Evolutionary conservation across 2,113 vertebrate genomes (phyloP).

Genomic region (Carettochelys insculpta): DNA sequence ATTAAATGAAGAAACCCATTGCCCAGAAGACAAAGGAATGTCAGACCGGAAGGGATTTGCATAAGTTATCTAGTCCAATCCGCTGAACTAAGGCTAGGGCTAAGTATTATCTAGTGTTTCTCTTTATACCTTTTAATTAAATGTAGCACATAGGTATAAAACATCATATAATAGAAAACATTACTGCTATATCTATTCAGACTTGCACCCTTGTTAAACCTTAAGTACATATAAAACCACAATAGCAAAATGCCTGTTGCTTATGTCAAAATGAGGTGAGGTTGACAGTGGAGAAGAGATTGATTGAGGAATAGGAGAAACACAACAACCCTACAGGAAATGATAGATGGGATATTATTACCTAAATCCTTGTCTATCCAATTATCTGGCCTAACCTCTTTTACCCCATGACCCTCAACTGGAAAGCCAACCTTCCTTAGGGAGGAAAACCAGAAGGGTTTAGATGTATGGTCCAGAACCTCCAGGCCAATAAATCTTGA

Average conservation of each 20-base stretch:
- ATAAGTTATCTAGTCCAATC: neutral
- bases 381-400: neutral
- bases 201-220: neutral
- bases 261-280: constrained; percentile 6
- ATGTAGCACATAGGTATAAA: neutral
- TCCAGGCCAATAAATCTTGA: neutral
- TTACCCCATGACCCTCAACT: neutral
- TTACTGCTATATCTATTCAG: neutral
- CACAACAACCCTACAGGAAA: neutral
- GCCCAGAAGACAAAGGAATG: neutral
- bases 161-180: neutral
- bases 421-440: neutral
- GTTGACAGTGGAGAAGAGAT: neutral
- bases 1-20: constrained; percentile 23
- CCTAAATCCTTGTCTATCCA: neutral
- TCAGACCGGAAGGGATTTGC: neutral
- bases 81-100: neutral
- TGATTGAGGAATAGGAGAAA: neutral
- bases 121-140: neutral
- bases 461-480: neutral
- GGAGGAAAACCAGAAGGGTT: no score
- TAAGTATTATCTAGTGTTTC: neutral
- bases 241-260: neutral
- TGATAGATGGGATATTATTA: neutral
- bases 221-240: neutral